A percentile compares a stretch with the other conserved stretches of the same genome.
Conservation (phyloP, 2,113 vertebrate genomes). For the Heliornis fulica region DNA sequence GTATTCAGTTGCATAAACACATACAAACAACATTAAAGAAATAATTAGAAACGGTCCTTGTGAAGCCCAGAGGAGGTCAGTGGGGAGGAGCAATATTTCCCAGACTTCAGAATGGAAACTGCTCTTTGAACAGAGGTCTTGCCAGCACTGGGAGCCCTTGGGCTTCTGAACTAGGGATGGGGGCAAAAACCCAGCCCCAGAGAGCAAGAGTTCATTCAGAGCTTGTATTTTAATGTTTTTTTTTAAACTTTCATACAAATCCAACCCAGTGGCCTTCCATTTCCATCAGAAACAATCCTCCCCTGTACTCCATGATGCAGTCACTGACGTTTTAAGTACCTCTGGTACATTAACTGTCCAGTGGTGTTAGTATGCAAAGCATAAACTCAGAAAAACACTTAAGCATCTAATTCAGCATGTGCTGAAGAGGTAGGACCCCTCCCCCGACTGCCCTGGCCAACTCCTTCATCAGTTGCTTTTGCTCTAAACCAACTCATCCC, state of each 20-base stretch:
- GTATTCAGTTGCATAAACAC: slow-evolving; percentile 14
- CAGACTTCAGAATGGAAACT: slow-evolving; percentile 3
- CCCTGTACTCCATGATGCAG: neutral
- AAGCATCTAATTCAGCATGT: neutral
- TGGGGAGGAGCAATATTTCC: neutral
- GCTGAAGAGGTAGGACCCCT: neutral
- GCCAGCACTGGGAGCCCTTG: neutral
- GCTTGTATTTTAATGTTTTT: neutral
- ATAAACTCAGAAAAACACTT: neutral
- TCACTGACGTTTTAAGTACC: neutral
- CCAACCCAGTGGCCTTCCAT: neutral
- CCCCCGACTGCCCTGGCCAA: no score
- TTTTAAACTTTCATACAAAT: neutral
- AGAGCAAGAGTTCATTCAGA: neutral
- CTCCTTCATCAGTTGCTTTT: neutral
- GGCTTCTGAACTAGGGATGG: neutral
- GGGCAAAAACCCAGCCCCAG: neutral
- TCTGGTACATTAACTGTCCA: neutral
- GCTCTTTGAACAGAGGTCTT: neutral
- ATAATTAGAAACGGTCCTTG: neutral
- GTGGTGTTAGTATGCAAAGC: neutral
- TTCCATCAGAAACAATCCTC: neutral
- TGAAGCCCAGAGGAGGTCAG: neutral
- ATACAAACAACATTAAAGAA: slow-evolving; percentile 14
- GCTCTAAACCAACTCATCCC: neutral